Evolutionary conservation across 2,113 vertebrate genomes (phyloP).

Genomic region (Pavo muticus): DNA sequence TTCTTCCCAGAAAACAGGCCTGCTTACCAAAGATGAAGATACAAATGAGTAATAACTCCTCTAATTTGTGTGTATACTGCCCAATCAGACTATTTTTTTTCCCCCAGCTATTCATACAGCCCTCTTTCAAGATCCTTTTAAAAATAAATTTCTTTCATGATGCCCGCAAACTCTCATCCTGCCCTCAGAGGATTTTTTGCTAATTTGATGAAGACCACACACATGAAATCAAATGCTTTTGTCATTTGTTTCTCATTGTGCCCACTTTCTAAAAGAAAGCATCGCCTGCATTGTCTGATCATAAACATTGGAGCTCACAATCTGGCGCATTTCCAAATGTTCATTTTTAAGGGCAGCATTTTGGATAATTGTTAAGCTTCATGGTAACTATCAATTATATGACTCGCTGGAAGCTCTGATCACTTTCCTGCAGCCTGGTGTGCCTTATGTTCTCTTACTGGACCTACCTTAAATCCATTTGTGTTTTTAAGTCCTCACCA

Average conservation of each 20-base stretch:
- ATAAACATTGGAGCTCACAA: background rate
- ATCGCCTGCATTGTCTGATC: background rate
- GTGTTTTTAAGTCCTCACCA: background rate
- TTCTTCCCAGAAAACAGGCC: background rate
- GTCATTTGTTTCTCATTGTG: conserved; percentile 62
- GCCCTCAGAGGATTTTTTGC: background rate
- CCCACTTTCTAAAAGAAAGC: conserved; percentile 39
- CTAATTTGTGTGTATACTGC: background rate
- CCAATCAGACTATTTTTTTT: background rate
- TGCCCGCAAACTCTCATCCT: conserved; percentile 10
- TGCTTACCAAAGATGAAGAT: background rate
- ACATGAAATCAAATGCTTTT: conserved; percentile 62
- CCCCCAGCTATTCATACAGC: background rate
- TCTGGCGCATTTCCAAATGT: conserved; percentile 19
- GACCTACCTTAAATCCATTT: background rate
- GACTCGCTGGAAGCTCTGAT: background rate
- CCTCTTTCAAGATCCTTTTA: background rate
- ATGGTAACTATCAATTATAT: background rate
- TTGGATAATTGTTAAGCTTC: background rate
- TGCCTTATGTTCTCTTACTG: background rate
- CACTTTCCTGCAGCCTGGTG: background rate
- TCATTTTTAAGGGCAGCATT: conserved; percentile 27
- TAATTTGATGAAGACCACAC: conserved; percentile 65
- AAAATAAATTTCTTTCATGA: conserved; percentile 51
- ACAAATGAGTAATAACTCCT: background rate